Evolutionary conservation across 2,888 invertebrate species (phyloP), one percentile per base, ranked within the genome.

Genomic region (Lymantria monacha): DNA sequence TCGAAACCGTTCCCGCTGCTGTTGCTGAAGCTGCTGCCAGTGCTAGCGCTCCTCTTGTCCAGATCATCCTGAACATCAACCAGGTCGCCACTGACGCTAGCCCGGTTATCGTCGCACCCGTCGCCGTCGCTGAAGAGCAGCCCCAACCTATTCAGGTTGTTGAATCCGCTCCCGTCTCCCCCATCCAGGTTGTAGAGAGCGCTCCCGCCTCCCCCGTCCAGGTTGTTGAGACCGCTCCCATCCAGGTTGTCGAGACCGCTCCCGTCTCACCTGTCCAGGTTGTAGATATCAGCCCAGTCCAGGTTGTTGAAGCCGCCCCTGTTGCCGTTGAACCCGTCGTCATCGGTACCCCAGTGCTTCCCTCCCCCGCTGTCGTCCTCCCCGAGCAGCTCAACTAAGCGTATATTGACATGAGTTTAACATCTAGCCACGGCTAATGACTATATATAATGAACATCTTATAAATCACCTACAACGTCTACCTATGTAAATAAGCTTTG

Each of bases 351-450:
- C 74, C 75, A 48, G 60, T 76, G 61, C 47, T 78, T 53, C 74
- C 79, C 44, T 53, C 60, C 11, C 71, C 76, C 59, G 79, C 61
- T 12, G 67, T 76, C 47, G 61, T 58, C 53, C 74, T 78, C 43
- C 79, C 79, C 43, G 79, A 76, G 12, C 54, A 42, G 38, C 72
- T 80, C 46, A 77, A 74, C 73, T 77, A 72, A 72, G 46, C n/a
- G 12, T 38, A 11, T 38, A 38, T 12, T 38, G 3, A 2, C n/a
- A n/a, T n/a, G n/a, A 22, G 12, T 12, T 12, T 2, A 38, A 38
- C 15, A 42, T 1, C 7, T 10, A 22, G 22, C 15, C 22, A 42
- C n/a, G 8, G 42, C 42, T 8, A 10, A 42, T 42, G 42, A 42
- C 42, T 14, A 42, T 13, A 13, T 8, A 12, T 12, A n/a, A n/a